Evolutionary conservation across 2,888 invertebrate genomes (phyloP).

Genomic region (Gnatocerus cornutus): DNA sequence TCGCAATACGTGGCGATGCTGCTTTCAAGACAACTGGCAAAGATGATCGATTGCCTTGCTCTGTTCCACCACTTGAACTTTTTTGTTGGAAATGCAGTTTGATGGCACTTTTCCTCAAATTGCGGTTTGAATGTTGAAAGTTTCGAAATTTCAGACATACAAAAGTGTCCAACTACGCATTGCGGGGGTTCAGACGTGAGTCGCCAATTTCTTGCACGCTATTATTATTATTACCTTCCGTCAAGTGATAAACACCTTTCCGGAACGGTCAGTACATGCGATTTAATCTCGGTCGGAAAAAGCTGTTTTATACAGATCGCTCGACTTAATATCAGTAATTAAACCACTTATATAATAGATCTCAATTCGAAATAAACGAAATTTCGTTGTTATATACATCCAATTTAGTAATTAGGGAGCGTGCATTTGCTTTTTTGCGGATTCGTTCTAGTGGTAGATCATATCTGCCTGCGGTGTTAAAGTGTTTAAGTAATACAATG

Average conservation of each 20-base stretch:
- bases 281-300: too few species aligned
- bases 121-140: constrained; percentile 16
- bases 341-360: neutral
- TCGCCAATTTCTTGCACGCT: constrained; percentile 18
- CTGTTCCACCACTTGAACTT: constrained; percentile 16
- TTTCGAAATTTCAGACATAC: constrained; percentile 17
- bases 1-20: neutral
- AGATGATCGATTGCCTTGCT: constrained; percentile 22
- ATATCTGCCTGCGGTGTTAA: too few species aligned
- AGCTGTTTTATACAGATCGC: too few species aligned
- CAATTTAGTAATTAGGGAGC: neutral
- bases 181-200: constrained; percentile 10
- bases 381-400: neutral
- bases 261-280: constrained; percentile 24
- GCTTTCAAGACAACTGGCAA: neutral
- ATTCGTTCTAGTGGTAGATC: too few species aligned
- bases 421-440: neutral
- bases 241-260: constrained; percentile 32
- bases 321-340: too few species aligned
- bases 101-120: constrained; percentile 18
- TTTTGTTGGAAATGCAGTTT: constrained; percentile 14
- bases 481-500: neutral
- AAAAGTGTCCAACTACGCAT: constrained; percentile 19
- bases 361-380: neutral
- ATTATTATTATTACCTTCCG: constrained; percentile 18